Evolutionary conservation across 1,140 invertebrate species (phyloP), one percentile per base, ranked within the genome.

Genomic region (Cardiocondyla obscurior): DNA sequence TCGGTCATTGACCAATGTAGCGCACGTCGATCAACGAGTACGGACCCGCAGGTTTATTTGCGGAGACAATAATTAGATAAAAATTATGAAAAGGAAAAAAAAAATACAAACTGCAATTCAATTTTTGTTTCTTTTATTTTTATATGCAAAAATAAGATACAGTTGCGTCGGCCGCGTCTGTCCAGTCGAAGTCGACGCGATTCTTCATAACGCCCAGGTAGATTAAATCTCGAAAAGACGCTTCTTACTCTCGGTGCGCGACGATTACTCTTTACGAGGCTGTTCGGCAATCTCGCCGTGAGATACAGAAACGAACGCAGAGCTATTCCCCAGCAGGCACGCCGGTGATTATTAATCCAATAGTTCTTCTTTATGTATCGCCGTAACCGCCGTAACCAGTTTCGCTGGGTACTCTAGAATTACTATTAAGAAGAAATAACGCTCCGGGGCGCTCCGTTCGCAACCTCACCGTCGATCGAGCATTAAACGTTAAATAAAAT

Each of bases 291-390:
- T 84, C 51, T 74, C 55, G 58, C 77, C 55, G 58, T 62, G 79
- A 70, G 76, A 46, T 82, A 85, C 69, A 74, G 82, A 81, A 72
- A 81, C 39, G 44, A 28, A 25, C 57, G 84, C 33, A 49, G 25
- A 73, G 69, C 82, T 76, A 64, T 77, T 58, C 53, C 16, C 81
- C 36, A 60, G 58, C 30, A 76, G 81, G 60, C 64, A 73, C 51
- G 51, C 73, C 69, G 33, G 36, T 64, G 67, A 84, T 87, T 84
- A 87, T 87, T 87, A 87, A 87, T 86, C 79, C 83, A 55, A 53
- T 69, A 73, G 79, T 87, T 79, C 19, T 79, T 74, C 55, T 86
- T 85, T 83, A 77, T 73, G 65, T 25, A n/a, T 64, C 84, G 53
- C 6, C 69, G 53, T 73, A 69, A 73, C 22, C 30, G 22, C 69